These are phyloP conservation scores for Choristoneura rosaceana DNA, from an alignment of 2,888 invertebrate species.

Conservation along the genomic window DNA sequence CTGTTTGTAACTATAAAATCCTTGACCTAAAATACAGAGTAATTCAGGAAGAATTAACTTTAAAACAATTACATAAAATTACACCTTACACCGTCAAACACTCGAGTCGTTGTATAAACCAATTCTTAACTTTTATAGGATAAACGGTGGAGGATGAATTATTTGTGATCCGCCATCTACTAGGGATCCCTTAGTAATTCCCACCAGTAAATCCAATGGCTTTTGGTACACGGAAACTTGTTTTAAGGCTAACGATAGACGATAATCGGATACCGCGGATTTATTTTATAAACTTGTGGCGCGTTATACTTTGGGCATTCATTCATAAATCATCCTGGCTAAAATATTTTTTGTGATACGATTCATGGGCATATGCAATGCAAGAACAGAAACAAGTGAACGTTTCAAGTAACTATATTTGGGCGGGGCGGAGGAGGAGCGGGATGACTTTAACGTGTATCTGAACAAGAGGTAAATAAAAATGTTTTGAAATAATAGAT, in stretches of 20 bases:
- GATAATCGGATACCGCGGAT: neutral
- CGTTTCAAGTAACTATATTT: neutral
- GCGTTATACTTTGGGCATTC: neutral
- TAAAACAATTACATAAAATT: neutral
- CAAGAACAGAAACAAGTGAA: neutral
- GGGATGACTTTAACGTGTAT: neutral
- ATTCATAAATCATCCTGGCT: neutral
- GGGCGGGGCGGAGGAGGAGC: slow-evolving; percentile 13
- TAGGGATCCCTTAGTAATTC: no score
- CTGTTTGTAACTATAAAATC: neutral
- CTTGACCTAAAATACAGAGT: slow-evolving; percentile 17
- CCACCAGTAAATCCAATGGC: neutral
- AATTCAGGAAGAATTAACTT: slow-evolving; percentile 2
- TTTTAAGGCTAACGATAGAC: neutral
- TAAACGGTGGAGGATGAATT: no score
- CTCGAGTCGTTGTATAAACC: neutral
- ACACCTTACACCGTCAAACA: neutral
- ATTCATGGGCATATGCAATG: slow-evolving; percentile 6
- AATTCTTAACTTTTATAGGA: neutral
- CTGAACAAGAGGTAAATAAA: no score
- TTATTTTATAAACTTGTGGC: neutral
- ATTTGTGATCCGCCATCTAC: no score
- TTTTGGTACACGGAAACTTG: neutral
- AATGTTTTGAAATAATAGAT: neutral
- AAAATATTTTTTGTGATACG: slow-evolving; percentile 3